Evolutionary conservation across 2,888 invertebrate species (phyloP).

Genomic region (Timema cristinae): DNA sequence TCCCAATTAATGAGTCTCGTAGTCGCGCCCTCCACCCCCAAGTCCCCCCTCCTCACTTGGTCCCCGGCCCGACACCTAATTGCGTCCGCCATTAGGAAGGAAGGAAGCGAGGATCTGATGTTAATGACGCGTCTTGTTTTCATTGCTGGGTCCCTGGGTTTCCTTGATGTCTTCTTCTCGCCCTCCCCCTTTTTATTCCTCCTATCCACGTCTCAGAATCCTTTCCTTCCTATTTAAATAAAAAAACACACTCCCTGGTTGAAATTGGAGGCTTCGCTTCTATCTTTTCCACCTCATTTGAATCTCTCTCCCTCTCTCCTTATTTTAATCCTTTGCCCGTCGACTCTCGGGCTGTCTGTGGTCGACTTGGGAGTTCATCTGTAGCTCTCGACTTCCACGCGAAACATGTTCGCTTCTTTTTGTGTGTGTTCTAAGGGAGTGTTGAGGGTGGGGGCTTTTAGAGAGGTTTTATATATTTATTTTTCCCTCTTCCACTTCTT

Average conservation of each 20-base stretch:
- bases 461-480: no score
- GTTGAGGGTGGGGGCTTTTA: no score
- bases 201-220: neutral
- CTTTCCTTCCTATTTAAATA: neutral
- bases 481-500: no score
- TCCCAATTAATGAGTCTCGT: slow-evolving; percentile 15
- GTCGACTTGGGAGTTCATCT: slow-evolving; percentile 15
- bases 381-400: no score
- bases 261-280: neutral
- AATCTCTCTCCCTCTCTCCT: slow-evolving; percentile 11
- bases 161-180: slow-evolving; percentile 12
- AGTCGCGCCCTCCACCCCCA: no score
- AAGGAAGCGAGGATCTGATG: slow-evolving; percentile 15
- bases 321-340: no score
- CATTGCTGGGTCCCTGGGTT: neutral
- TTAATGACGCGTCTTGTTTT: slow-evolving; percentile 16
- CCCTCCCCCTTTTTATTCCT: neutral
- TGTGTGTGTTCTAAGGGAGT: no score
- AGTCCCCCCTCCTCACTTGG: no score
- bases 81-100: slow-evolving; percentile 28
- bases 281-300: slow-evolving; percentile 25
- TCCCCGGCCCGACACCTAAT: slow-evolving; percentile 27
- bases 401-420: neutral
- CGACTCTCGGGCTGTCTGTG: no score
- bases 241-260: neutral